Percentiles rank a stretch among this genome's conserved stretches.
These are phyloP conservation scores for Trachelus iudaicus DNA, from an alignment of 2,888 invertebrate species.

Conservation along the genomic window DNA sequence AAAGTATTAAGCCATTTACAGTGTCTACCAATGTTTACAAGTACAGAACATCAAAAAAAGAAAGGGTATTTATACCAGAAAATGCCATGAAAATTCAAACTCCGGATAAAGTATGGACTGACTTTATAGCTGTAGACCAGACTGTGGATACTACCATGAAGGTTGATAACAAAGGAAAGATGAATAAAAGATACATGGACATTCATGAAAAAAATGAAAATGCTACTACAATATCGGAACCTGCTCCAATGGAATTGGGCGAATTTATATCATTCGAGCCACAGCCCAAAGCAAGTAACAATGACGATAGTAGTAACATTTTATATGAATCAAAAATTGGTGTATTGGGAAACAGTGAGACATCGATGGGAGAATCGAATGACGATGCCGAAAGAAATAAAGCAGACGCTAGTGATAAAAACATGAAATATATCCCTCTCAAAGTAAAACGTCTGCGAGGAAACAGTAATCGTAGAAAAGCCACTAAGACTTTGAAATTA, in stretches of 20 bases:
- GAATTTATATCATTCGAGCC: background rate
- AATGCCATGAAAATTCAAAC: conserved; percentile 5
- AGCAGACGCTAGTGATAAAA: background rate
- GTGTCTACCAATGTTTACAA: conserved; percentile 49
- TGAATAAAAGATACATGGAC: conserved; percentile 32
- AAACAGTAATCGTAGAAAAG: conserved; percentile 51
- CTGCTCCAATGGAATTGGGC: background rate
- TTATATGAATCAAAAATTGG: conserved; percentile 1
- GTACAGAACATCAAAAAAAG: conserved; percentile 47
- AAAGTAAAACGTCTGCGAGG: conserved; percentile 57
- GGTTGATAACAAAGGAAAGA: conserved; percentile 4
- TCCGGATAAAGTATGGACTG: conserved; percentile 21
- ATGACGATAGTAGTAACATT: background rate
- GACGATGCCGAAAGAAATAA: too few species aligned
- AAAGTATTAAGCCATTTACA: conserved; percentile 15
- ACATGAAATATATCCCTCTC: conserved; percentile 46
- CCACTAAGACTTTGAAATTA: conserved; percentile 46
- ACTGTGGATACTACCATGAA: conserved; percentile 22
- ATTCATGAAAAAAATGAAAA: conserved; percentile 9
- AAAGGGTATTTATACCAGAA: conserved; percentile 54
- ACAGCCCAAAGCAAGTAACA: background rate
- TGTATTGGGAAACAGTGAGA: background rate
- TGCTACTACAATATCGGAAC: background rate
- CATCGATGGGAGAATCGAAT: background rate
- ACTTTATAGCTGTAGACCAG: conserved; percentile 48